Conservation (phyloP, 2,797 vertebrate species). For the Epinephelus awoara region DNA sequence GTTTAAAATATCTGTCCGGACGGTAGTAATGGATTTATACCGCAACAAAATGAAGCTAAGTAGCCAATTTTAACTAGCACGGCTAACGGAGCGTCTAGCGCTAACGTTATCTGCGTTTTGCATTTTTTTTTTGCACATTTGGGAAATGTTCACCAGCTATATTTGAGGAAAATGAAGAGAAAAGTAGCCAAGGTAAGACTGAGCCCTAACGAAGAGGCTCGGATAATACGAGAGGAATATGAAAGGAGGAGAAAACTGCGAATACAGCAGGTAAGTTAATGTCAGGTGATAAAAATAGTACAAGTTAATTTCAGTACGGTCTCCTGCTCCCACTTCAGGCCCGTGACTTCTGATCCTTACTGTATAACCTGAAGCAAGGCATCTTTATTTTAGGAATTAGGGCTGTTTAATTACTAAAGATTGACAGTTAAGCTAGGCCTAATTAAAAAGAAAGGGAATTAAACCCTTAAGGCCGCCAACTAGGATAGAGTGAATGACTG, state of each 20-base stretch:
- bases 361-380: too few relatives aligned
- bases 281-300: too few relatives aligned
- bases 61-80: neutral
- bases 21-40: fast-evolving
- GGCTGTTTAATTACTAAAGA: neutral
- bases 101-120: neutral
- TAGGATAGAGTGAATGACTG: too few relatives aligned
- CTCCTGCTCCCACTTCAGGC: neutral
- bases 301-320: neutral
- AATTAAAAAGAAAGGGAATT: too few relatives aligned
- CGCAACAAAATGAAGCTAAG: constrained; percentile 7
- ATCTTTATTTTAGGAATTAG: too few relatives aligned
- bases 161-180: constrained; percentile 87
- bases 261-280: constrained; percentile 90
- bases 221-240: constrained; percentile 90
- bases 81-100: constrained; percentile 12
- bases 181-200: constrained; percentile 84
- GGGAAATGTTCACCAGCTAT: constrained; percentile 5
- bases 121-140: neutral
- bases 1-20: neutral
- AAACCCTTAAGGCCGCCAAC: too few relatives aligned
- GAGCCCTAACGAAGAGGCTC: constrained; percentile 95
- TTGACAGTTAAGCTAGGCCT: too few relatives aligned
- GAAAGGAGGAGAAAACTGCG: constrained; percentile 93
- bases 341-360: too few relatives aligned